These are phyloP conservation scores for Psilopsiagon aurifrons DNA, from an alignment of 2,113 vertebrate species.

Conservation along the genomic window DNA sequence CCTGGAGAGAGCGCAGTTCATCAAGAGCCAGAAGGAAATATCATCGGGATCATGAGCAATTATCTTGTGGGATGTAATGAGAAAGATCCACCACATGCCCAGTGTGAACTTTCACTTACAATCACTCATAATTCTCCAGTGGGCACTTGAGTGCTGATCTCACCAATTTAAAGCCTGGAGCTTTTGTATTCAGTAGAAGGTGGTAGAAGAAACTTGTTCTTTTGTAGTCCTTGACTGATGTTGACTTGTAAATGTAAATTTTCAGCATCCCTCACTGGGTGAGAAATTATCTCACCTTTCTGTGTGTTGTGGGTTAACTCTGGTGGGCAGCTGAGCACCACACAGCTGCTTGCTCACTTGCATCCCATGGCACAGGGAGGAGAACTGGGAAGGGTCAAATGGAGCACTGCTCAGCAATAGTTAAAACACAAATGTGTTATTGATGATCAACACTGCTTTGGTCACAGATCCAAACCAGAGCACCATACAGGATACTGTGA, in stretches of 20 bases:
- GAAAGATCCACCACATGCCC: slow-evolving; percentile 1
- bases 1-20: slow-evolving; percentile 46
- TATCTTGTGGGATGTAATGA: slow-evolving; percentile 37
- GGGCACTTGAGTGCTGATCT: not conserved
- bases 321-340: not conserved
- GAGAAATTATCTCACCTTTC: not conserved
- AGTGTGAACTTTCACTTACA: slow-evolving; percentile 33
- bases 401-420: not conserved
- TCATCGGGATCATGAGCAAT: slow-evolving; percentile 45
- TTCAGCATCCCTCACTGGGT: not conserved
- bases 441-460: not conserved
- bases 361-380: not conserved
- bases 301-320: not conserved
- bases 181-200: not conserved
- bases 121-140: slow-evolving; percentile 26
- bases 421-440: not conserved
- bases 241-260: not conserved
- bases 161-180: not conserved
- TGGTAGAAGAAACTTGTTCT: not conserved
- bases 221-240: not conserved
- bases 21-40: slow-evolving; percentile 56
- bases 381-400: not conserved
- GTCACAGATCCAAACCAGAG: not conserved
- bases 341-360: not conserved
- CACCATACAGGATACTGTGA: not conserved